Base-by-base conservation (phyloP, 2,797 vertebrate species). In the Pelodytes ibericus region DNA sequence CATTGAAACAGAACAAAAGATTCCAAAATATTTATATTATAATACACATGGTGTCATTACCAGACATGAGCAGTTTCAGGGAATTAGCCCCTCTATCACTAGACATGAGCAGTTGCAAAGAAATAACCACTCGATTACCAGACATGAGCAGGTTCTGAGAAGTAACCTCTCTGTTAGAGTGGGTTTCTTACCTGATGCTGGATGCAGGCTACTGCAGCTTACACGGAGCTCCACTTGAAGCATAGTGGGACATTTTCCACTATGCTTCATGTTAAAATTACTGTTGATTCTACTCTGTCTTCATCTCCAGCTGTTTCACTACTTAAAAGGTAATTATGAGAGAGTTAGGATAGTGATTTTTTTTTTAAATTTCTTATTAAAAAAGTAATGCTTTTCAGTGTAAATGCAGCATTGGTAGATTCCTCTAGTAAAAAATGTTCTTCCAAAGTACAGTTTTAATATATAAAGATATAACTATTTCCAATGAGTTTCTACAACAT, bases 281-380 rank as follows among this genome's bases (percentile, higher is more conserved):
- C 39, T 53, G 65, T 47, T 29, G 15, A 56, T 69, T 75, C 65
- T 29, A n/a, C 65, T 53, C 30, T 29, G 53, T 36, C 0, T 57
- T 44, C 26, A 20, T 59, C 66, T 57, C 67, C 49, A 70, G 47
- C 74, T 70, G 49, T 39, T 64, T 71, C 60, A 11, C 31, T 6
- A 41, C 74, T 64, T 11, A 51, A 72, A 26, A 31, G 25, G 44
- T 76, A 70, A 75, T 75, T 39, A 76, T n/a, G 47, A 10, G 39
- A 59, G 25, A 49, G 30, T 62, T 25, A 13, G 10, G 8, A 29
- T n/a, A 39, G 11, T 22, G 20, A 44, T 30, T 22, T 60, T 26
- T 75, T 49, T 57, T 11, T 31, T 67, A 4, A 25, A 33, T 13
- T n/a, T 53, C 69, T 8, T 18, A 41, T 56, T n/a, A 13, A 31